A percentile compares a stretch with the other conserved stretches of the same genome.
These are phyloP conservation scores for Telenomus remus DNA, from an alignment of 1,140 invertebrate species.

Conservation along the genomic window DNA sequence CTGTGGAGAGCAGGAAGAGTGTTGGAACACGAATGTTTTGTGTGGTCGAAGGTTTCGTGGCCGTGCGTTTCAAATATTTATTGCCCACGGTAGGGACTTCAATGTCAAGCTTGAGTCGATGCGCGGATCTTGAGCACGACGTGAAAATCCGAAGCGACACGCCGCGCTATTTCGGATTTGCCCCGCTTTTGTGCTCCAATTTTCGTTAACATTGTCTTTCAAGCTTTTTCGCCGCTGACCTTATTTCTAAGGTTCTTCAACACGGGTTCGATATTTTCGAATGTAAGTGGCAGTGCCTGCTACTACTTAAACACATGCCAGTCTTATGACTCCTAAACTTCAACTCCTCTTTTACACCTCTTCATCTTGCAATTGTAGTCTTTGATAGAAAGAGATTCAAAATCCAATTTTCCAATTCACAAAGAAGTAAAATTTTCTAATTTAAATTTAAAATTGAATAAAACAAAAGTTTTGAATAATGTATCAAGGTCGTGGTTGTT, in stretches of 20 bases:
- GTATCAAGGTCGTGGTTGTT: too few species aligned
- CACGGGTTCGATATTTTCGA: slow-evolving; percentile 68
- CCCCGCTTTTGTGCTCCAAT: slow-evolving; percentile 55
- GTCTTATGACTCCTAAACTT: not conserved
- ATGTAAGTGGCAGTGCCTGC: slow-evolving; percentile 57
- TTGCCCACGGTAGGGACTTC: slow-evolving; percentile 35
- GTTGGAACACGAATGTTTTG: slow-evolving; percentile 11
- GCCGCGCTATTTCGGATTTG: slow-evolving; percentile 43
- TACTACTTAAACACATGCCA: slow-evolving; percentile 9
- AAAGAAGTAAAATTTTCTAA: too few species aligned
- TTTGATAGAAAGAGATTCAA: too few species aligned
- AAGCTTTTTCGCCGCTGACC: slow-evolving; percentile 37
- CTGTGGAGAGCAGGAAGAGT: slow-evolving; percentile 10
- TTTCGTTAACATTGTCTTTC: slow-evolving; percentile 37
- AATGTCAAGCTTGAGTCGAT: slow-evolving; percentile 47
- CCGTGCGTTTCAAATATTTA: slow-evolving; percentile 59
- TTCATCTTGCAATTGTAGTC: too few species aligned
- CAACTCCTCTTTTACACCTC: slow-evolving; percentile 2
- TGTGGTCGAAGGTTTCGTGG: slow-evolving; percentile 30
- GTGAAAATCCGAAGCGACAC: slow-evolving; percentile 24
- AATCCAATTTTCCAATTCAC: not conserved
- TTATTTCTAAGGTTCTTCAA: slow-evolving; percentile 56
- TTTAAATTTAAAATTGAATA: too few species aligned
- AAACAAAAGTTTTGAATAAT: slow-evolving; percentile 1
- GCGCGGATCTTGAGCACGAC: slow-evolving; percentile 31